These are phyloP conservation scores for Ceratina japonica DNA, from an alignment of 1,140 invertebrate species.

Conservation along the genomic window DNA sequence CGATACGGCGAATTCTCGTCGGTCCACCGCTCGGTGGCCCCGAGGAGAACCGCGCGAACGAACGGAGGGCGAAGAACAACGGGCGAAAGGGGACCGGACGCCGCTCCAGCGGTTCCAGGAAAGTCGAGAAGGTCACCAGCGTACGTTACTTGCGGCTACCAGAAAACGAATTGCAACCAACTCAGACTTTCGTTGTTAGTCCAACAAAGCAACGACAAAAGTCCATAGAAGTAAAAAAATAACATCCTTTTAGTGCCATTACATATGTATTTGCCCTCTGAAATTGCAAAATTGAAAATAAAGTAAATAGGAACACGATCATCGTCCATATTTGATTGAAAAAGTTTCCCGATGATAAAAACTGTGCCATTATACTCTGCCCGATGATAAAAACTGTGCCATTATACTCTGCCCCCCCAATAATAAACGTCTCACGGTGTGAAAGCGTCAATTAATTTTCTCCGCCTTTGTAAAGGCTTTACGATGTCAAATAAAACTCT, in stretches of 20 bases:
- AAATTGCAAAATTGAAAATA: too few relatives aligned
- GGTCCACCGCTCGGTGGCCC: background rate
- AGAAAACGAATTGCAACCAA: conserved; percentile 25
- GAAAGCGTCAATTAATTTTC: background rate
- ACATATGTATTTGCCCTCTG: too few relatives aligned
- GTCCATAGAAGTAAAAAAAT: too few relatives aligned
- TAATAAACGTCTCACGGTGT: background rate
- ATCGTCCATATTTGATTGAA: too few relatives aligned
- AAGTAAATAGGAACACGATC: too few relatives aligned
- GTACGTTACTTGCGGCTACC: background rate
- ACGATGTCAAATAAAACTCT: background rate
- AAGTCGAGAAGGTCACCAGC: conserved; percentile 45
- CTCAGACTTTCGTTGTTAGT: background rate
- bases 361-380: too few relatives aligned
- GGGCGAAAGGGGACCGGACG: conserved; percentile 26
- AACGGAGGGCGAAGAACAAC: conserved; percentile 20
- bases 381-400: too few relatives aligned
- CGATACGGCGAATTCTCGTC: conserved; percentile 36
- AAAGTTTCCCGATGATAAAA: too few relatives aligned
- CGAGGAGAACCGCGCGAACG: background rate
- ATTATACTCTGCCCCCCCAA: background rate
- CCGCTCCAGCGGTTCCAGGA: conserved; percentile 41
- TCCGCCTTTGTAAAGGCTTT: background rate
- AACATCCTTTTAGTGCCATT: background rate
- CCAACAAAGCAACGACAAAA: too few relatives aligned